Base-by-base conservation (phyloP, 2,888 invertebrate genomes). In the Melanotus villosus region DNA sequence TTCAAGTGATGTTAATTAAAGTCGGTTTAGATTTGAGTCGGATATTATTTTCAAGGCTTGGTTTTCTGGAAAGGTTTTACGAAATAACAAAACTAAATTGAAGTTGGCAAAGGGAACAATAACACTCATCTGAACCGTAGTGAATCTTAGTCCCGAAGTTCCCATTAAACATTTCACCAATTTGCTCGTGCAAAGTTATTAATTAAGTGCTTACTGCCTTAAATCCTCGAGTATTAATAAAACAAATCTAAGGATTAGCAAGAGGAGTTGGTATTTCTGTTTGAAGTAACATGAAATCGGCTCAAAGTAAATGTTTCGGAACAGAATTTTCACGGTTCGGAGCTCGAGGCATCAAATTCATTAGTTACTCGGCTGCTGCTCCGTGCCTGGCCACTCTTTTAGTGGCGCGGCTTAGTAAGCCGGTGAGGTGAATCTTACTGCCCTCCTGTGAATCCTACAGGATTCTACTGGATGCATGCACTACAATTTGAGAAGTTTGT, bases 261-360 rank as follows among this genome's bases (percentile, higher is more conserved):
- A 68, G 68, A 69, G 62, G 71, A 72, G 73, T 73, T 70, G 72
- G 72, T 72, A 70, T 71, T 75, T 73, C 71, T 75, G 71, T 74
- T 73, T 74, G 73, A 73, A 74, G 75, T 74, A 74, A 75, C 75
- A 72, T 73, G 71, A 72, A 77, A 78, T 78, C 76, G 77, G 76
- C 76, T 76, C 75, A 75, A 73, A 73, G 76, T 76, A 78, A 78
- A 79, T 79, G 78, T 79, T 77, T 75, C 77, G 78, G 76, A 77
- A 79, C 75, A 75, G 77, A 75, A 76, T 79, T 78, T 77, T 77
- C 79, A 77, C 78, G 78, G 77, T 73, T 76, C 76, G 74, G 63
- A 73, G 70, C 71, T 64, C 74, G 64, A 71, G 75, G 74, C 75
- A 73, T 72, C 75, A 73, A 76, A 76, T 76, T 75, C 75, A 76